These are phyloP conservation scores for Vesta saturnalis DNA, from an alignment of 2,888 invertebrate species.

Conservation along the genomic window DNA sequence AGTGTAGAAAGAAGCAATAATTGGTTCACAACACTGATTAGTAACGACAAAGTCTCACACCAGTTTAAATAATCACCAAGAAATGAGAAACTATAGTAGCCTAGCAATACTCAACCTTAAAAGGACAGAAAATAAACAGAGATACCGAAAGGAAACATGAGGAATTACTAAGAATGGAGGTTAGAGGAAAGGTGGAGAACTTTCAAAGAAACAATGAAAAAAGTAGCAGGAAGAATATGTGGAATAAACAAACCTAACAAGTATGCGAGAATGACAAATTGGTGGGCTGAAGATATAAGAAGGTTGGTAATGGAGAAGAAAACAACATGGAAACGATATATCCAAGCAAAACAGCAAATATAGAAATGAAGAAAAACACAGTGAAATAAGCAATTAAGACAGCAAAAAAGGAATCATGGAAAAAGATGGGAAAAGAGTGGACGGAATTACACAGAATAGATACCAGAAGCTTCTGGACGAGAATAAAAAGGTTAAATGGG, in stretches of 20 bases:
- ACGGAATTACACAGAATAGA: too few relatives aligned
- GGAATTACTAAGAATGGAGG: background rate
- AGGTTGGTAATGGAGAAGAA: too few relatives aligned
- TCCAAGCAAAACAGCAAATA: background rate
- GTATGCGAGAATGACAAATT: too few relatives aligned
- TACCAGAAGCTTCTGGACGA: too few relatives aligned
- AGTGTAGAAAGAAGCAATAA: too few relatives aligned
- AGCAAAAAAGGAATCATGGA: background rate
- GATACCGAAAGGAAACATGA: background rate
- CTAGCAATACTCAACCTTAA: background rate
- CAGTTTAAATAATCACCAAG: slow-evolving; percentile 5
- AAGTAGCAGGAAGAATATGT: too few relatives aligned
- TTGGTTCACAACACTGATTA: slow-evolving; percentile 5
- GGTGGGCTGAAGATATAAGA: too few relatives aligned
- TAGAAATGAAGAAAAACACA: too few relatives aligned
- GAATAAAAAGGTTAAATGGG: too few relatives aligned
- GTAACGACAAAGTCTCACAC: slow-evolving; percentile 7
- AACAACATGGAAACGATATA: background rate
- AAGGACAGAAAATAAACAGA: background rate
- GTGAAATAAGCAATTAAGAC: too few relatives aligned
- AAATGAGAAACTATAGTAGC: too few relatives aligned
- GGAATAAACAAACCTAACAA: too few relatives aligned
- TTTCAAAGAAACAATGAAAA: background rate
- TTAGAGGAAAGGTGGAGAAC: background rate
- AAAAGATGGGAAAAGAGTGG: background rate